Evolutionary conservation across 2,113 vertebrate genomes (phyloP).

Genomic region (Tretioscincus oriximinensis): DNA sequence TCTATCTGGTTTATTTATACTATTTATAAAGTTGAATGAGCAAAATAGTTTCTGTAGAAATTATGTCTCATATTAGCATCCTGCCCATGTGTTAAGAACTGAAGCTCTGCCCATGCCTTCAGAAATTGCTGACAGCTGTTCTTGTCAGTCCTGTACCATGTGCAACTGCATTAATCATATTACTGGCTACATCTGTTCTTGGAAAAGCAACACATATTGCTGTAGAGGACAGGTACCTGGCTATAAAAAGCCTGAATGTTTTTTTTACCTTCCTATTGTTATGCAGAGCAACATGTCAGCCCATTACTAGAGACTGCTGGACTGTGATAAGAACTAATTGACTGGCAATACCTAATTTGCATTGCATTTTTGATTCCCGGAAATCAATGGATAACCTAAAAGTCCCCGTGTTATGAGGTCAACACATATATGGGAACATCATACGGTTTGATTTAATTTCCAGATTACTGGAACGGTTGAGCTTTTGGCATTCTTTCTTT

Average conservation of each 20-base stretch:
- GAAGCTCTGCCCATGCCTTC: slow-evolving; percentile 22
- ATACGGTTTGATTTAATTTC: slow-evolving; percentile 45
- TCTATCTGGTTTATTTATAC: no score
- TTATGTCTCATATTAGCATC: background rate
- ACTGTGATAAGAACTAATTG: slow-evolving; percentile 50
- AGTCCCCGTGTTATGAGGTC: slow-evolving; percentile 58
- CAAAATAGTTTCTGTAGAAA: slow-evolving; percentile 37
- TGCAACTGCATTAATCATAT: slow-evolving; percentile 50
- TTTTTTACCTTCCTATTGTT: slow-evolving; percentile 26
- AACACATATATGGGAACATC: background rate
- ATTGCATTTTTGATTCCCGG: slow-evolving; percentile 26
- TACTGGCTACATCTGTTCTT: slow-evolving; percentile 59
- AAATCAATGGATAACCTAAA: slow-evolving; percentile 58
- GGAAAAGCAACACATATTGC: slow-evolving; percentile 16
- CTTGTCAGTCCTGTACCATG: slow-evolving; percentile 34
- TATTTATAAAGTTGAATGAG: slow-evolving; percentile 1
- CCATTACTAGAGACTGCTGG: slow-evolving; percentile 20
- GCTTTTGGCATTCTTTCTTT: background rate
- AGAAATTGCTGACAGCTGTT: slow-evolving; percentile 61
- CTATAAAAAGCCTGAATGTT: slow-evolving; percentile 29
- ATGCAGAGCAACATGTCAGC: slow-evolving; percentile 24
- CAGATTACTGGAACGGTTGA: slow-evolving; percentile 13
- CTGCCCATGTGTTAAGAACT: slow-evolving; percentile 14
- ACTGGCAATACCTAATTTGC: slow-evolving; percentile 54
- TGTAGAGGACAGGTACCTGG: slow-evolving; percentile 54